These are phyloP conservation scores for Tringa solitaria DNA, from an alignment of 2,113 vertebrate genomes.

Conservation along the genomic window DNA sequence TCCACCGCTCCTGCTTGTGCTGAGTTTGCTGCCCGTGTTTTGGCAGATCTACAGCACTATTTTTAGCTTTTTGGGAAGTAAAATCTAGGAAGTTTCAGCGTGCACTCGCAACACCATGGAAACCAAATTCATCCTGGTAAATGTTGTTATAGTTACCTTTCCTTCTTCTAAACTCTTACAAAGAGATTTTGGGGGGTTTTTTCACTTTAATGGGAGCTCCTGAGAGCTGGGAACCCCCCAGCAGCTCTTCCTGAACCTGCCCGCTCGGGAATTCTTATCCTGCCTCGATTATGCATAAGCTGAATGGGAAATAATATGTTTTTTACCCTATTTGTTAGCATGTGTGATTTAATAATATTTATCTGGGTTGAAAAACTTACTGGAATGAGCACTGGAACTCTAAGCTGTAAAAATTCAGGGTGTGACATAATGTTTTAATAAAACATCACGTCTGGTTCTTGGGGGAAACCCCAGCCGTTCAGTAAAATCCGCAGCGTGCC, in stretches of 20 bases:
- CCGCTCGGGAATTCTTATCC: not conserved
- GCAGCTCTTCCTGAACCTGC: not conserved
- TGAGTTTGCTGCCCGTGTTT: accelerated
- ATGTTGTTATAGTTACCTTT: not conserved
- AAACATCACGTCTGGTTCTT: not conserved
- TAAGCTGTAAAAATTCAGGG: not conserved
- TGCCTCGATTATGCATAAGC: not conserved
- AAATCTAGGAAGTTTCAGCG: not conserved
- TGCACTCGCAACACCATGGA: not conserved
- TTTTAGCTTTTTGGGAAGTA: not conserved
- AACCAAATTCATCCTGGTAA: not conserved
- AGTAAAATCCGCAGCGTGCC: not conserved
- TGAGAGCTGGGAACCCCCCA: not conserved
- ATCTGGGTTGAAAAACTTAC: not conserved
- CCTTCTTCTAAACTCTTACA: not conserved
- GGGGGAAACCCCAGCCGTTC: not conserved
- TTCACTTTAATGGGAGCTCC: not conserved
- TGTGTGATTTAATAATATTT: not conserved
- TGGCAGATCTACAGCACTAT: not conserved
- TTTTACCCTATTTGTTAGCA: not conserved
- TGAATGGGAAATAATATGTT: not conserved
- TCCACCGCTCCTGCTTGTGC: accelerated
- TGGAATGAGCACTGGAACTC: not conserved
- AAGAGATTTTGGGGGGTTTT: not conserved
- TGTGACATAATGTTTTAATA: not conserved